Conservation (phyloP, 92 coral and sea anemone genomes). For the Bergia sp. region DNA sequence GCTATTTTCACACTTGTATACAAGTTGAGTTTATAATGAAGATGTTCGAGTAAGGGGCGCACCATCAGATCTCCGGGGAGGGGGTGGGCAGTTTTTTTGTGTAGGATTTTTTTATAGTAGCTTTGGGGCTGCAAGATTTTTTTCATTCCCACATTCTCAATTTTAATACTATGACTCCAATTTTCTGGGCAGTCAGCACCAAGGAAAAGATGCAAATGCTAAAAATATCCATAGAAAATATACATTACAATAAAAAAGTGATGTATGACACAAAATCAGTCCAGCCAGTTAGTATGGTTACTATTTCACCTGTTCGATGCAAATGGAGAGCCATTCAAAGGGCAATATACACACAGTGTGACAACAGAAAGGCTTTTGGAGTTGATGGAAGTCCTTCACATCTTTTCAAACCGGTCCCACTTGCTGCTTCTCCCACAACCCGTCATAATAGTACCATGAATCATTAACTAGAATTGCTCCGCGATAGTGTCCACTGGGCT, state of each 20-base stretch:
- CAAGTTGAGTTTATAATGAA: no score
- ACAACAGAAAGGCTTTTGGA: background rate
- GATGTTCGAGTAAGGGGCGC: no score
- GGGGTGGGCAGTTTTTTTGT: no score
- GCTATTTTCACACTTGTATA: no score
- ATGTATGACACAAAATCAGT: background rate
- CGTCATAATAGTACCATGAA: background rate
- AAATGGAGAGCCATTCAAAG: background rate
- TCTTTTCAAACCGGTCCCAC: background rate
- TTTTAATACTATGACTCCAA: no score
- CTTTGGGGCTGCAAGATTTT: no score
- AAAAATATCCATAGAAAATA: slow-evolving; percentile 1
- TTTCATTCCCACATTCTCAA: no score
- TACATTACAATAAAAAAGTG: background rate
- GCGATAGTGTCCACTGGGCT: slow-evolving; percentile 4
- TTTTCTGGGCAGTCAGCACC: background rate
- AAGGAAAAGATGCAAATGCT: background rate
- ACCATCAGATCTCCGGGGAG: no score
- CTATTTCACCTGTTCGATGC: no score
- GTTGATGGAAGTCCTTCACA: no score
- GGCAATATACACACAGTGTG: background rate
- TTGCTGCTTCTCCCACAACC: background rate
- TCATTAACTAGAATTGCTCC: background rate
- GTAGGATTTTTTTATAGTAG: no score
- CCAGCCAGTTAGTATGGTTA: slow-evolving; percentile 1